A percentile compares a stretch with the other conserved stretches of the same genome.
Conservation (phyloP, 2,797 vertebrate species). For the Paguma larvata region DNA sequence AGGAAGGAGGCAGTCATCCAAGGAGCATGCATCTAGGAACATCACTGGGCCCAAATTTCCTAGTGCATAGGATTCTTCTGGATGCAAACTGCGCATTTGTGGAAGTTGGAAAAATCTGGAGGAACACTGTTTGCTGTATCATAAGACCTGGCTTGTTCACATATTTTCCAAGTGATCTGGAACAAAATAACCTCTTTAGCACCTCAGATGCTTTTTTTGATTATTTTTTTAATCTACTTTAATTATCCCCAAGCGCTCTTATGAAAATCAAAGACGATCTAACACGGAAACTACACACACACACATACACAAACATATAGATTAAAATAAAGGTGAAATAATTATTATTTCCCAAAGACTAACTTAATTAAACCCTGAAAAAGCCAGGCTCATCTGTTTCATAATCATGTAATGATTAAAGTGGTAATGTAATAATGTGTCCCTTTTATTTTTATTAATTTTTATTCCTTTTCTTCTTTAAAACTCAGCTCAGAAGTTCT, state of each 20-base stretch:
- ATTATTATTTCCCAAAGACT: background rate
- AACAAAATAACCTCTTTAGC: background rate
- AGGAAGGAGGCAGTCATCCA: background rate
- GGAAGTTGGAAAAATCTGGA: background rate
- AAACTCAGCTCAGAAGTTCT: background rate
- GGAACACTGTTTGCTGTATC: background rate
- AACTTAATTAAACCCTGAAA: background rate
- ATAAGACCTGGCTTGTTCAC: background rate
- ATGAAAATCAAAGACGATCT: background rate
- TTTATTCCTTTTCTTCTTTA: background rate
- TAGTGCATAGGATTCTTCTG: background rate
- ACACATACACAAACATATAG: background rate
- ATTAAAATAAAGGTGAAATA: conserved; percentile 11
- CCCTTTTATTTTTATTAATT: background rate
- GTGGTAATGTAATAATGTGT: background rate
- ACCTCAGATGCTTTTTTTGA: background rate
- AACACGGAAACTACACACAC: background rate
- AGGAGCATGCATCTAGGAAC: background rate
- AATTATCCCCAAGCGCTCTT: background rate
- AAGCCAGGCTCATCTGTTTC: background rate
- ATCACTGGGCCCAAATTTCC: background rate
- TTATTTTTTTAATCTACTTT: background rate
- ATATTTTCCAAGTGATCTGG: background rate
- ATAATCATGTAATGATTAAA: background rate
- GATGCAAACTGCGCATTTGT: background rate